Evolutionary conservation across 2,888 invertebrate genomes (phyloP).

Genomic region (Creontiades dilutus): DNA sequence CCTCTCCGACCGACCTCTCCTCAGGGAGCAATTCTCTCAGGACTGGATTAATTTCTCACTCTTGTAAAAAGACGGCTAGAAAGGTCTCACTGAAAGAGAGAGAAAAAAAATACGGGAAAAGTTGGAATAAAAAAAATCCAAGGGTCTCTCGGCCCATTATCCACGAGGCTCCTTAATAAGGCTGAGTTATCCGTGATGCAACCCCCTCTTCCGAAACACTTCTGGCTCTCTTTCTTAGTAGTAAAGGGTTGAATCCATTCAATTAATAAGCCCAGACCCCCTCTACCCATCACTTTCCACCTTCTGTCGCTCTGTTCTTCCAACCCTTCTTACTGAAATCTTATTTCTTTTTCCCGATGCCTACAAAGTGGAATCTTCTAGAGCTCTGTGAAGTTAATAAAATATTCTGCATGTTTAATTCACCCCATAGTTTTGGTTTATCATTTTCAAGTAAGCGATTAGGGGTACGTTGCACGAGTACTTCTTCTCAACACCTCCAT

Average conservation of each 20-base stretch:
- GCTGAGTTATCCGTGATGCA: conserved; percentile 71
- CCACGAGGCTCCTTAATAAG: conserved; percentile 72
- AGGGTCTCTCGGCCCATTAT: conserved; percentile 71
- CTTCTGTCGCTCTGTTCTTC: neutral
- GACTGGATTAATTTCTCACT: conserved; percentile 74
- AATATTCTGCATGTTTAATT: too few species aligned
- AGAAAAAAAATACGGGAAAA: conserved; percentile 56
- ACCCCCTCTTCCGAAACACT: neutral
- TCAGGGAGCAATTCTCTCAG: conserved; percentile 71
- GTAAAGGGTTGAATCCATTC: conserved; percentile 72
- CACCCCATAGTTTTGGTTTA: too few species aligned
- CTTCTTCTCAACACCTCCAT: too few species aligned
- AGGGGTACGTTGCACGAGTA: too few species aligned
- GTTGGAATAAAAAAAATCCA: conserved; percentile 64
- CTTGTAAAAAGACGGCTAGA: conserved; percentile 71
- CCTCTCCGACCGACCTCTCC: neutral
- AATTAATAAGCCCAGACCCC: conserved; percentile 69
- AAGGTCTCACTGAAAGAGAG: conserved; percentile 24
- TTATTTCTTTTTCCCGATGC: neutral
- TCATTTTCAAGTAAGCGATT: too few species aligned
- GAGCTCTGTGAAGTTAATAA: too few species aligned
- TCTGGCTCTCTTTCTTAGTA: neutral
- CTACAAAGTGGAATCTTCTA: neutral
- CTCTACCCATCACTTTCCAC: conserved; percentile 16
- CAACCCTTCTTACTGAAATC: conserved; percentile 7